A percentile compares a stretch with the other conserved stretches of the same genome.
Conservation (phyloP, 2,113 vertebrate genomes). For the Bos indicus region DNA sequence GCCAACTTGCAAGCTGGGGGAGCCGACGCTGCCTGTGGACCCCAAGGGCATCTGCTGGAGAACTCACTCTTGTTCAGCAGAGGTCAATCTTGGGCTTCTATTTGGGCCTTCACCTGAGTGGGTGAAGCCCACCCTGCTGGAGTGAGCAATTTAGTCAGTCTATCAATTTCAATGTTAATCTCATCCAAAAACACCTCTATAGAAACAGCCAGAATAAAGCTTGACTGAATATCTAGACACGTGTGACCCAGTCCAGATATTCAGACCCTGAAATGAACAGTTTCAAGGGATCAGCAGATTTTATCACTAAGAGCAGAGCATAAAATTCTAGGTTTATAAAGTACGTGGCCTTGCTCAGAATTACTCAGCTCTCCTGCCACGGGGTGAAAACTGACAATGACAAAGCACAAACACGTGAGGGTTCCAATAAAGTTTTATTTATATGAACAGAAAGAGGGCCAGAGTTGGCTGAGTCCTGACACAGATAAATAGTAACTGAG, state of each 20-base stretch:
- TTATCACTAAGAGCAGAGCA: too few relatives aligned
- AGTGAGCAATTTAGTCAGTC: not conserved
- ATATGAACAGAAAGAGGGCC: fast-evolving
- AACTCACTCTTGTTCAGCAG: fast-evolving
- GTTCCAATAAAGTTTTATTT: not conserved
- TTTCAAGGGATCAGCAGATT: not conserved
- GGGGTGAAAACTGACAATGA: fast-evolving
- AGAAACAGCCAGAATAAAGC: not conserved
- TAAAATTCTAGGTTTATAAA: not conserved
- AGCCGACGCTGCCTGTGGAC: fast-evolving
- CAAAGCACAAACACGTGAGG: fast-evolving
- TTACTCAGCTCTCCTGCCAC: not conserved
- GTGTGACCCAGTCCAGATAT: not conserved
- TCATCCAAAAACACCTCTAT: not conserved
- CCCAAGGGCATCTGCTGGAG: not conserved
- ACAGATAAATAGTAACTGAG: not conserved
- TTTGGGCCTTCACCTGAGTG: not conserved
- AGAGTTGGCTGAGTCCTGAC: not conserved
- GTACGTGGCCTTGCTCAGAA: fast-evolving
- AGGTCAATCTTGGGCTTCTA: fast-evolving
- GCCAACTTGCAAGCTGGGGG: not conserved
- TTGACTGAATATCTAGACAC: too few relatives aligned
- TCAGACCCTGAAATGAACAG: not conserved
- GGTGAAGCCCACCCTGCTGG: not conserved
- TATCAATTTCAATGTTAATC: too few relatives aligned